Evolutionary conservation across 2,888 invertebrate genomes (phyloP), one percentile per base, ranked within the genome.

Genomic region (Onchidella celtica): DNA sequence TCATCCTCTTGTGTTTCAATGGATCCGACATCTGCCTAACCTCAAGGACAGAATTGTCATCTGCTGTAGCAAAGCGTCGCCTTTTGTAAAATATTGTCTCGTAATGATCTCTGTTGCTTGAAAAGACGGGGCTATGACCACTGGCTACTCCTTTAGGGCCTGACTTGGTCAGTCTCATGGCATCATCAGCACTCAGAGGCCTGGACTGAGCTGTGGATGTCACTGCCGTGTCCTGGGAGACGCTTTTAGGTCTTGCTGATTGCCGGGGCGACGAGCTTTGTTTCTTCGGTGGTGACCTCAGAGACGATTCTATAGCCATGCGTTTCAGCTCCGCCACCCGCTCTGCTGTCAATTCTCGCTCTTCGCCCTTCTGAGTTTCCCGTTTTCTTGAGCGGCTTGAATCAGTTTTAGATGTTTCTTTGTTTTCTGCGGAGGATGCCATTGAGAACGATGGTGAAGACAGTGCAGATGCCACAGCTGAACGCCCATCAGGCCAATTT

Each of bases 101-200:
- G n/a, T 0, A n/a, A 1, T 32, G 32, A 57, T 32, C 57, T 32
- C 34, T 34, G 27, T 32, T 47, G 1, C 27, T 47, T 9, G 29
- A 47, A 14, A 65, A 21, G 1, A 47, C 32, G 9, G 55, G 2
- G 27, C 27, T 24, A 14, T 36, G 61, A 9, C 24, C n/a, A 1
- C 63, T 59, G 14, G 24, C n/a, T 3, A 27, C 38, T 0, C 36
- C 17, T 36, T 40, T 72, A 14, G 32, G 17, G n/a, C 21, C 47
- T 14, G 69, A 61, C 6, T 38, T 68, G 6, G 61, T 55, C 24
- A 81, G 40, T 27, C 32, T 57, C 21, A 55, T 38, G 24, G 69
- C 77, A 74, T 84, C 82, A 40, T 84, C 84, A 1, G 84, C 84
- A 0, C 82, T 82, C 34, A 84, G 36, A 1, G 84, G 84, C 24